These are phyloP conservation scores for Tachina grossa DNA, from an alignment of 2,888 invertebrate species.

Conservation along the genomic window DNA sequence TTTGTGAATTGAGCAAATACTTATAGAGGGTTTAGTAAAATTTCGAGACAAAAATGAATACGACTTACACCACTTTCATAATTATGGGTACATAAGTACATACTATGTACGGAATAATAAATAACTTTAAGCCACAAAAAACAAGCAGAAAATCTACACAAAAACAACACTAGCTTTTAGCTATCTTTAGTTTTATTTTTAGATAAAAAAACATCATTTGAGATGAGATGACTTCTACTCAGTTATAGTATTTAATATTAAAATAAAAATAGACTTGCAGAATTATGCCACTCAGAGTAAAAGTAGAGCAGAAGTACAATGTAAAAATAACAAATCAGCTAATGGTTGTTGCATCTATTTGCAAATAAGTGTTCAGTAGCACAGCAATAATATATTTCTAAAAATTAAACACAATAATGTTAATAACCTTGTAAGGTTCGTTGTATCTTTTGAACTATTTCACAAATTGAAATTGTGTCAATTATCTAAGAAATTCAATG, in stretches of 20 bases:
- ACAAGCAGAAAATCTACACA: not conserved
- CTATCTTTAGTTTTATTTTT: conserved; percentile 4
- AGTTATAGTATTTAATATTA: not conserved
- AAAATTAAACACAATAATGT: not conserved
- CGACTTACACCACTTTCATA: not conserved
- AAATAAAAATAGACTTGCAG: not conserved
- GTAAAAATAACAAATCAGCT: conserved; percentile 30
- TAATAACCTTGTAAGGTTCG: conserved; percentile 12
- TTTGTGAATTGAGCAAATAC: too few species aligned
- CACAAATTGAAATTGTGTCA: conserved; percentile 4
- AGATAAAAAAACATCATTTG: not conserved
- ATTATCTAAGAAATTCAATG: not conserved
- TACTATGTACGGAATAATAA: not conserved
- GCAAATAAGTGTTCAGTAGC: not conserved
- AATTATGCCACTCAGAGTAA: not conserved
- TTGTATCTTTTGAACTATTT: conserved; percentile 1
- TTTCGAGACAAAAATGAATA: too few species aligned
- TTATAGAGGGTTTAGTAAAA: too few species aligned
- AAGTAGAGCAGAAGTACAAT: conserved; percentile 13
- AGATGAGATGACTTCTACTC: conserved; percentile 2
- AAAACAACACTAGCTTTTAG: not conserved
- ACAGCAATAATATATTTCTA: not conserved
- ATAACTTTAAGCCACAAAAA: not conserved
- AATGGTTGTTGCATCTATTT: conserved; percentile 28
- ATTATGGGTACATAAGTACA: not conserved